Conservation (phyloP, 1,140 invertebrate species). For the Trichonephila clavipes region DNA sequence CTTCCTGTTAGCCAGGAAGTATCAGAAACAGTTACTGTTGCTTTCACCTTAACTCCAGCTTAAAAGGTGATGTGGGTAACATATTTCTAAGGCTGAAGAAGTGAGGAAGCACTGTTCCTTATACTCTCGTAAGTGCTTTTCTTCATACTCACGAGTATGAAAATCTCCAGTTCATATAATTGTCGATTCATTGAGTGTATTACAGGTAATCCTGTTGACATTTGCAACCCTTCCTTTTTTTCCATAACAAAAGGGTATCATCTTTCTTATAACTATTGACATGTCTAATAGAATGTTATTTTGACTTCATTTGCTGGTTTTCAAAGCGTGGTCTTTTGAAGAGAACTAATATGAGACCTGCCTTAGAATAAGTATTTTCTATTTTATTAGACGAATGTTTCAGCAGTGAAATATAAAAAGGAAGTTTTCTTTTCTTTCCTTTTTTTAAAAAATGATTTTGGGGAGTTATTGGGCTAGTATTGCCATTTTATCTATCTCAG, state of each 20-base stretch:
- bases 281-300: neutral
- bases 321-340: neutral
- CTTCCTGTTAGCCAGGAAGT: slow-evolving; percentile 93
- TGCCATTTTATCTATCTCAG: slow-evolving; percentile 14
- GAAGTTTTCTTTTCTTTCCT: neutral
- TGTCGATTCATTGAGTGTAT: slow-evolving; percentile 16
- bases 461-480: neutral
- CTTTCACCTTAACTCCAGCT: slow-evolving; percentile 94
- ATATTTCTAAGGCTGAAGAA: neutral
- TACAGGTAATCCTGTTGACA: neutral
- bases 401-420: neutral
- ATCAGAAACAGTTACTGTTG: slow-evolving; percentile 89
- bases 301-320: neutral
- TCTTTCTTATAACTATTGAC: neutral
- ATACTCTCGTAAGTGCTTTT: slow-evolving; percentile 1
- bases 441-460: neutral
- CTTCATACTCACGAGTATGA: slow-evolving; percentile 16
- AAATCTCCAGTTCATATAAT: slow-evolving; percentile 29
- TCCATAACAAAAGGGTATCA: neutral
- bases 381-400: neutral
- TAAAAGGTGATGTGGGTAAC: slow-evolving; percentile 79
- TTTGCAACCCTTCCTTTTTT: neutral
- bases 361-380: slow-evolving; percentile 7
- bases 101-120: slow-evolving; percentile 29
- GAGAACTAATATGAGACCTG: neutral